phyloP scores from a whole-genome alignment of 1,140 invertebrate species.

The Drosophila teissieri region DNA sequence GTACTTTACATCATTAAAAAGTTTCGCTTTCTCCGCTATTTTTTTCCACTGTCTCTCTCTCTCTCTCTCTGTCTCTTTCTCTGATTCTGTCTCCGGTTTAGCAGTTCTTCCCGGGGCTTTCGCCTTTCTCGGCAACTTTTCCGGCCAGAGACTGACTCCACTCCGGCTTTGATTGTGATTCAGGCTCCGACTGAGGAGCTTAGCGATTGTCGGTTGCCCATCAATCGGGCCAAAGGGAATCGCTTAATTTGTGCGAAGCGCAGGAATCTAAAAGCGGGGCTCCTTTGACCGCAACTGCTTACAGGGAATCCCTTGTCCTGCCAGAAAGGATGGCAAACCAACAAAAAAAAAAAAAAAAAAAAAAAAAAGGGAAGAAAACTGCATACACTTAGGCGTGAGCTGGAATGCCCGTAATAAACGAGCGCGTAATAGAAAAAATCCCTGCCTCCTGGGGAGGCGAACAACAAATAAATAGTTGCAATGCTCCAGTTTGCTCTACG shows the following conservation, averaged over 20 bases:
- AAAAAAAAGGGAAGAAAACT: conserved; percentile 4
- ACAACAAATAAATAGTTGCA: conserved; percentile 78
- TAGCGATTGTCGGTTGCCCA: conserved; percentile 75
- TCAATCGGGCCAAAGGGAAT: conserved; percentile 55
- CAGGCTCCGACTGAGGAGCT: conserved; percentile 62
- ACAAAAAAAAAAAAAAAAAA: background rate
- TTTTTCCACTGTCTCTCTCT: conserved; percentile 15
- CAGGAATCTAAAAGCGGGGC: conserved; percentile 44
- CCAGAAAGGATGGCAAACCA: background rate
- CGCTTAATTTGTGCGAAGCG: conserved; percentile 64
- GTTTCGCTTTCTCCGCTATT: conserved; percentile 73
- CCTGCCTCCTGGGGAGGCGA: background rate
- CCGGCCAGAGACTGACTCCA: conserved; percentile 67
- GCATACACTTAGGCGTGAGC: conserved; percentile 63
- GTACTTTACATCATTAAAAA: conserved; percentile 84
- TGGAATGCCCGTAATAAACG: conserved; percentile 77
- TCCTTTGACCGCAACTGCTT: conserved; percentile 39
- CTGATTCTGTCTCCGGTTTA: conserved; percentile 16
- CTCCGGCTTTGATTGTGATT: conserved; percentile 73
- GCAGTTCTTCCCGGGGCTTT: conserved; percentile 13
- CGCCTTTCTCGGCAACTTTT: conserved; percentile 47
- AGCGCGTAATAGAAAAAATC: conserved; percentile 79
- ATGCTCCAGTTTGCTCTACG: conserved; percentile 76
- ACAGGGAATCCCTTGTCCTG: conserved; percentile 10
- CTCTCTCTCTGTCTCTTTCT: conserved; percentile 9